These are phyloP conservation scores for Triops cancriformis DNA, from an alignment of 1,140 invertebrate genomes.

Conservation along the genomic window DNA sequence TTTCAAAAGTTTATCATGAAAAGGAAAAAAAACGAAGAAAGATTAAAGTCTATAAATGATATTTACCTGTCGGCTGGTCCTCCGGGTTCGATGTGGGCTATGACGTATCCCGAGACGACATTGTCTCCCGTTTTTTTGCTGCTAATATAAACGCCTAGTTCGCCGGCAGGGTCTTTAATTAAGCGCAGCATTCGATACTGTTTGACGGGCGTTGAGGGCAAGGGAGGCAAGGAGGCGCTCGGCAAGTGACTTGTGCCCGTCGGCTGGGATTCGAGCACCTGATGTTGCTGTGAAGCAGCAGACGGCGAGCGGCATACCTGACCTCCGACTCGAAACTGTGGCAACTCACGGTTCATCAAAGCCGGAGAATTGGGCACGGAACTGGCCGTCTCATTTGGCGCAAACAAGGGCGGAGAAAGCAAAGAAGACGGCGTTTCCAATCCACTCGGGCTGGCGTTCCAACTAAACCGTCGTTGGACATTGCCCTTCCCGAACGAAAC, in stretches of 20 bases:
- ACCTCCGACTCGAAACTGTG: neutral
- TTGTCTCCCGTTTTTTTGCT: slow-evolving; percentile 43
- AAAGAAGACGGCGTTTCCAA: neutral
- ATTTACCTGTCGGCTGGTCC: slow-evolving; percentile 67
- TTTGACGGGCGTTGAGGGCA: slow-evolving; percentile 28
- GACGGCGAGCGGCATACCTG: neutral
- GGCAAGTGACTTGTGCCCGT: slow-evolving; percentile 1
- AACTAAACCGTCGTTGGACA: neutral
- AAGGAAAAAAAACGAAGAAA: too few species aligned
- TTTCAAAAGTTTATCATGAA: too few species aligned
- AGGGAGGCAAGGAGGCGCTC: slow-evolving; percentile 34
- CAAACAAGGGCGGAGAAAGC: neutral
- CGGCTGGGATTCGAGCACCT: slow-evolving; percentile 45
- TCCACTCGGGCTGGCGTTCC: neutral
- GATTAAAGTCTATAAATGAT: neutral
- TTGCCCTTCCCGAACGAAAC: slow-evolving; percentile 22
- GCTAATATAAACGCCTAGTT: slow-evolving; percentile 74
- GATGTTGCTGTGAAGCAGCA: neutral
- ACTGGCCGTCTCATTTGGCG: neutral
- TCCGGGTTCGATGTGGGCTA: slow-evolving; percentile 68
- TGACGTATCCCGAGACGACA: slow-evolving; percentile 53
- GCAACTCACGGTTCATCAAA: neutral
- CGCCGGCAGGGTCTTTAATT: slow-evolving; percentile 54
- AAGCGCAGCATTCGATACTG: slow-evolving; percentile 56
- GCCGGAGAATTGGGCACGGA: neutral